Base-by-base conservation (phyloP, 1,140 invertebrate genomes). In the Bombus pascuorum region DNA sequence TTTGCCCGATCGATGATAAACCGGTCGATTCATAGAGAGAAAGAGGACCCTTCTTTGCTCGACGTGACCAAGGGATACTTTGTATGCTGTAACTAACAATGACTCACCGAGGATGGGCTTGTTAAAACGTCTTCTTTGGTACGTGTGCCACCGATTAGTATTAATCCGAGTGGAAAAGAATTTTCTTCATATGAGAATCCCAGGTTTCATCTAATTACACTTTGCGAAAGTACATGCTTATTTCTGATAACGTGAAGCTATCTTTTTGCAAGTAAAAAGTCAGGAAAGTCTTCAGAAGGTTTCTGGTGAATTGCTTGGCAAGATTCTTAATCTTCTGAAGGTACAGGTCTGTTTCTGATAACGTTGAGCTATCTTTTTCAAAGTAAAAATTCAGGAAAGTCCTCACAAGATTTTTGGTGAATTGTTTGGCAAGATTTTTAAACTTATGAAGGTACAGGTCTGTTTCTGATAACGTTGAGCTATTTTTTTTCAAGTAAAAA, bases 1-100 rank as follows among this genome's bases (percentile, higher is more conserved):
- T 80, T 78, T 37, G 39, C 13, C 3, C 76, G 82, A 85, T 85
- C 83, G 83, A 85, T 80, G 83, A 80, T 80, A 44, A 73, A 72
- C 68, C 39, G n/a, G 37, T 53, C 73, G 72, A 66, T 76, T 53
- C 73, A 8, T 5, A 28, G n/a, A 22, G 71, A 47, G 39, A 37
- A 53, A 13, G 4, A 25, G 71, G 71, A 32, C 28, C 68, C 44
- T 37, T 44, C 28, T 12, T 34, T 28, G 37, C 34, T 53, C 9
- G 32, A 53, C 32, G 22, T 8, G 22, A 6, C 22, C 22, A 28
- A 82, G 15, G 53, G 53, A 18, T 32, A 57, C 74, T 68, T 78
- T 57, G 62, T 80, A 53, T 62, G 53, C 77, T 32, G 25, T 34
- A 68, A 65, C 53, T 72, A 68, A 73, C 83, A 85, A 62, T 85